Conservation (phyloP, 2,797 vertebrate species). For the Perodicticus potto region DNA sequence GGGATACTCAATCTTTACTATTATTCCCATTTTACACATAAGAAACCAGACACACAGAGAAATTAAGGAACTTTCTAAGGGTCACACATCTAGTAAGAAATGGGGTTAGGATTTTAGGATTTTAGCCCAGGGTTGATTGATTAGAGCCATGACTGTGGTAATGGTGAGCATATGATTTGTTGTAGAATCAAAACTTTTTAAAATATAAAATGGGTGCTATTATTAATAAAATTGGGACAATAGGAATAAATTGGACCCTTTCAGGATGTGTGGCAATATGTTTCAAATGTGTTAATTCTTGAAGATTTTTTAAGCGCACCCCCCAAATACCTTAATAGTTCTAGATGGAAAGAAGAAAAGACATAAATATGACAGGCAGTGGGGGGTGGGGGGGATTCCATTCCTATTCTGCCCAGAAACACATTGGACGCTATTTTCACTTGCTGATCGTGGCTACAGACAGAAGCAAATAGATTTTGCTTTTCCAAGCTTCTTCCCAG, state of each 20-base stretch:
- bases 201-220: neutral
- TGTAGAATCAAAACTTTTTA: constrained; percentile 29
- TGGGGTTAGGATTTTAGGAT: neutral
- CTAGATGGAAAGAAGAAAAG: neutral
- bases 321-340: neutral
- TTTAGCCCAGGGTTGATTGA: neutral
- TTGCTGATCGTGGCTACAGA: neutral
- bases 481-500: neutral
- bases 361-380: neutral
- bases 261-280: neutral
- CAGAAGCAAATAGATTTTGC: neutral
- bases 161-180: neutral
- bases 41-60: neutral
- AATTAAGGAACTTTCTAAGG: neutral
- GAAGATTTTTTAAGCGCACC: neutral
- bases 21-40: neutral
- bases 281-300: constrained; percentile 5
- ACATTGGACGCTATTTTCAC: neutral
- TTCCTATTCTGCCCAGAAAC: neutral
- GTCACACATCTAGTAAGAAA: neutral
- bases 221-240: neutral
- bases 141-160: neutral
- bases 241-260: neutral
- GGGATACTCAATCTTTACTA: no score
- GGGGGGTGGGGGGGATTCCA: neutral